Percentiles rank a stretch among this genome's conserved stretches.
phyloP scores from a whole-genome alignment of 2,113 vertebrate genomes.

The Haliaeetus leucogaster region DNA sequence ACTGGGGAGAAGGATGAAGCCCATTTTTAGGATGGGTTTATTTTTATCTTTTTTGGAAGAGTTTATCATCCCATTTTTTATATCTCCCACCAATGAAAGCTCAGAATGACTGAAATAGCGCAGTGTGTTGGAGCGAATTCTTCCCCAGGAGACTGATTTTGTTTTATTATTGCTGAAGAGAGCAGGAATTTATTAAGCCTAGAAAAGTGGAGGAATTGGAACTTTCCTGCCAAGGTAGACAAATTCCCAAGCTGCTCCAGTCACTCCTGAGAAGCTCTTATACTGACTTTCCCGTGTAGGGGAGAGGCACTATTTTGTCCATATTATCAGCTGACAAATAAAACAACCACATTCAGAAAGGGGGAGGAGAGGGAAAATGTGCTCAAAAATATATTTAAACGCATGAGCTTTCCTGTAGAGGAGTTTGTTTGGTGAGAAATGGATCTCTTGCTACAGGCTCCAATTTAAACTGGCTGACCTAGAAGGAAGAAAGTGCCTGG shows the following conservation, averaged over 20 bases:
- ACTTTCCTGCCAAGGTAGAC: constrained; percentile 54
- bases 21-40: constrained; percentile 33
- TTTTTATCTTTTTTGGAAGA: constrained; percentile 51
- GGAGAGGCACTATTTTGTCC: background rate
- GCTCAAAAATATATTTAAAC: constrained; percentile 34
- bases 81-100: constrained; percentile 15
- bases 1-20: background rate
- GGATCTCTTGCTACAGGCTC: constrained; percentile 14
- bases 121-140: constrained; percentile 1
- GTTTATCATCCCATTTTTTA: background rate
- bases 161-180: constrained; percentile 35
- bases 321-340: constrained; percentile 42
- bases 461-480: constrained; percentile 45
- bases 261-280: constrained; percentile 45
- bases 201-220: constrained; percentile 30
- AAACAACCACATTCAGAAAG: background rate
- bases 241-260: constrained; percentile 37
- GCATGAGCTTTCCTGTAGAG: constrained; percentile 8
- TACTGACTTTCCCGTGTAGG: constrained; percentile 27
- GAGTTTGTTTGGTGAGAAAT: constrained; percentile 55
- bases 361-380: background rate
- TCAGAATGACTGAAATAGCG: constrained; percentile 42
- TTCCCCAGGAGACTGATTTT: constrained; percentile 36
- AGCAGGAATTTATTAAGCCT: constrained; percentile 44
- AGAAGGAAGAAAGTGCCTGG: constrained; percentile 38